Percentiles rank a stretch among this genome's conserved stretches.
Conservation (phyloP, 2,113 vertebrate genomes). For the Enhydra lutris region DNA sequence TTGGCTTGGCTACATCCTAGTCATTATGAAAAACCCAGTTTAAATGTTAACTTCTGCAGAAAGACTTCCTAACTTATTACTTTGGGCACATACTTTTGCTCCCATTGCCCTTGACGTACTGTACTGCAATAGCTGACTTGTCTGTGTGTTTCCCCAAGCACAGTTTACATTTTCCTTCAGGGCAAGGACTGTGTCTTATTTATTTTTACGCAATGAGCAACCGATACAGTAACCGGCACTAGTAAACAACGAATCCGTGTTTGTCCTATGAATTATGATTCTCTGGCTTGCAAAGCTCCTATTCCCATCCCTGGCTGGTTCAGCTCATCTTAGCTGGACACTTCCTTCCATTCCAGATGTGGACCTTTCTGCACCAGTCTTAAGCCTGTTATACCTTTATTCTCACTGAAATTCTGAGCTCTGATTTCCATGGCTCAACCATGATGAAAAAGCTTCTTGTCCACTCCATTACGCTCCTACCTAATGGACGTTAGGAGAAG, state of each 20-base stretch:
- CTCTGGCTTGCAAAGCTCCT: background rate
- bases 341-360: background rate
- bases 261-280: background rate
- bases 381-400: conserved; percentile 44
- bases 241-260: background rate
- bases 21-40: background rate
- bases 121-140: background rate
- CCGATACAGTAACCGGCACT: background rate
- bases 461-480: conserved; percentile 74
- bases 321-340: background rate
- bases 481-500: conserved; percentile 55
- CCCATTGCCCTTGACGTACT: background rate
- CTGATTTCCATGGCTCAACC: conserved; percentile 32
- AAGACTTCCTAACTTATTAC: background rate
- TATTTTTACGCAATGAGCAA: background rate
- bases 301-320: background rate
- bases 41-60: background rate
- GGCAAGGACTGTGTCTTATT: background rate
- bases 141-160: background rate
- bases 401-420: conserved; percentile 27
- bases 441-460: conserved; percentile 67
- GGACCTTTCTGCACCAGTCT: background rate
- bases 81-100: background rate
- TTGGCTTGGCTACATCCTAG: background rate
- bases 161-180: background rate